Conservation (phyloP, 1,140 invertebrate species). For the Himalopsyche phryganea region DNA sequence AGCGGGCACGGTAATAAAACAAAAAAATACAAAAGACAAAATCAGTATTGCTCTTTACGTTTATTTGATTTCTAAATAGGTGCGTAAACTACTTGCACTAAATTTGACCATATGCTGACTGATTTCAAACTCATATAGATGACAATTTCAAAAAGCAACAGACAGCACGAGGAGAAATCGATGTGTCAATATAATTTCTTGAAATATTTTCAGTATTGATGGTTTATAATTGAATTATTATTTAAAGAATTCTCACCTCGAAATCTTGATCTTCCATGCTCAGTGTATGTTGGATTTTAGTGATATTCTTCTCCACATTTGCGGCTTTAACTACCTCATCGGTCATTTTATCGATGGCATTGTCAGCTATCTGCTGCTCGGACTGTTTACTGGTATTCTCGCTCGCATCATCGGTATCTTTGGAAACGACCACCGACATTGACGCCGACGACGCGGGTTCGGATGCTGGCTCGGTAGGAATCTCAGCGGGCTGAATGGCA, state of each 20-base stretch:
- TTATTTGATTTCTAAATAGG: too few relatives aligned
- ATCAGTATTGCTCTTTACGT: too few relatives aligned
- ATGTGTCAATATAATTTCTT: not conserved
- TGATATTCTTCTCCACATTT: not conserved
- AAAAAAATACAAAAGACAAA: too few relatives aligned
- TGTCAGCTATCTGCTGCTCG: not conserved
- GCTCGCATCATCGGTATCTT: not conserved
- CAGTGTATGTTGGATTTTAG: not conserved
- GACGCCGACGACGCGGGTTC: not conserved
- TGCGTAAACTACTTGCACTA: too few relatives aligned
- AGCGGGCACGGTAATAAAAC: too few relatives aligned
- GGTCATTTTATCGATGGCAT: not conserved
- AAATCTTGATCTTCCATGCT: slow-evolving; percentile 8
- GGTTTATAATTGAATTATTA: not conserved
- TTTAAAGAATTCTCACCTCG: slow-evolving; percentile 3
- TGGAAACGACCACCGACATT: not conserved
- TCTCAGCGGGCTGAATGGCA: not conserved
- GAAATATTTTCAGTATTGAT: not conserved
- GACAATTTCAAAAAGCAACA: too few relatives aligned
- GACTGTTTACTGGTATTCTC: not conserved
- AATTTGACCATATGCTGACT: too few relatives aligned
- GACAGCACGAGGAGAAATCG: too few relatives aligned
- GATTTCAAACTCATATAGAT: too few relatives aligned
- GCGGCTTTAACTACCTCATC: not conserved
- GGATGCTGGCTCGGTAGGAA: not conserved